These are phyloP conservation scores for Stichodactyla mertensii DNA, from an alignment of 64 coral and sea anemone genomes.

Conservation along the genomic window DNA sequence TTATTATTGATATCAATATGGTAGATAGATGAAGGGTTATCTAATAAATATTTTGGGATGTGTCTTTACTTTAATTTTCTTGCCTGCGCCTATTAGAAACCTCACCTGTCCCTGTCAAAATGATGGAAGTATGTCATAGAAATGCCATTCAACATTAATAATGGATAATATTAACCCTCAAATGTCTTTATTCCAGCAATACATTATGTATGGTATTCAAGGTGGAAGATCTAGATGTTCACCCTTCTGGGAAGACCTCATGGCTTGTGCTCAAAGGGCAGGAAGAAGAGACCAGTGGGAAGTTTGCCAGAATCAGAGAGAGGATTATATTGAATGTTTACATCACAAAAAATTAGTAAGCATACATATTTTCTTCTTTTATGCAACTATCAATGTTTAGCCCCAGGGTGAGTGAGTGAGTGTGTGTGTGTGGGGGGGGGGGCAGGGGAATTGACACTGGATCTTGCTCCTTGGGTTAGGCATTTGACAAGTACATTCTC, in stretches of 20 bases:
- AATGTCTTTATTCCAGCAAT: neutral
- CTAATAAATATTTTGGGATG: neutral
- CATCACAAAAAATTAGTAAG: slow-evolving; percentile 90
- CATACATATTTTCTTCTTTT: too few species aligned
- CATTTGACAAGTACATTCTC: too few species aligned
- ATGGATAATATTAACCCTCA: neutral
- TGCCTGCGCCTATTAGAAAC: too few species aligned
- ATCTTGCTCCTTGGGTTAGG: too few species aligned
- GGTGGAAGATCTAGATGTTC: slow-evolving; percentile 80
- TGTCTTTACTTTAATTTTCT: neutral
- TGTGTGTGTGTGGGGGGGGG: too few species aligned
- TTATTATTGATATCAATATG: neutral
- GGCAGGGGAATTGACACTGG: too few species aligned
- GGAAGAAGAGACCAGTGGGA: slow-evolving; percentile 72
- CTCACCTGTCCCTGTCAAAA: too few species aligned
- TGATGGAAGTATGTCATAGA: too few species aligned
- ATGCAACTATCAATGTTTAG: too few species aligned
- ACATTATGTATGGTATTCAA: slow-evolving; percentile 63
- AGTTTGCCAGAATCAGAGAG: slow-evolving; percentile 51
- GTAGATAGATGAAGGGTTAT: neutral
- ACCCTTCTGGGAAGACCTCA: slow-evolving; percentile 78
- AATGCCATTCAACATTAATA: too few species aligned
- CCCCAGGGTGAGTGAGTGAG: too few species aligned
- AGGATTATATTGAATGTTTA: slow-evolving; percentile 89
- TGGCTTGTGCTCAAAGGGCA: slow-evolving; percentile 39